Evolutionary conservation across 2,113 vertebrate species (phyloP).

Genomic region (Lichenostomus cassidix): DNA sequence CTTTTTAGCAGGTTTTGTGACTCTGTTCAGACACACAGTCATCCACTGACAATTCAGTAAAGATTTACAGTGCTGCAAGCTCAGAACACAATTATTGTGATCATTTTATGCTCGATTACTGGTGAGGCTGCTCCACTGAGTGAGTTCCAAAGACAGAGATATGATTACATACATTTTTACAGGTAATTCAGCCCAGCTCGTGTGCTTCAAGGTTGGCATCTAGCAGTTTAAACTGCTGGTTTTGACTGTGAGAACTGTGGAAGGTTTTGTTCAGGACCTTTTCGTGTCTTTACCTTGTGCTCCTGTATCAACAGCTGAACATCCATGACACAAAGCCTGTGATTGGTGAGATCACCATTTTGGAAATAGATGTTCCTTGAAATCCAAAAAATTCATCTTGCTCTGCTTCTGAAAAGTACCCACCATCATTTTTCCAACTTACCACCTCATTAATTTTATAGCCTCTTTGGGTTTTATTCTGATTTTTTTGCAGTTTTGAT

Average conservation of each 20-base stretch:
- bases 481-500: background rate
- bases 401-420: background rate
- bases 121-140: background rate
- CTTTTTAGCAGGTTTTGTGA: background rate
- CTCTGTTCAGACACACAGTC: background rate
- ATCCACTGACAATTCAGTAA: background rate
- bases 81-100: background rate
- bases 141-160: background rate
- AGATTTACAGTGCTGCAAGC: background rate
- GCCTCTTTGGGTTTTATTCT: rapidly evolving
- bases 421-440: background rate
- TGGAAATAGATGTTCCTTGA: background rate
- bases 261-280: background rate
- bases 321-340: background rate
- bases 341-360: background rate
- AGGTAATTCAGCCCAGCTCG: background rate
- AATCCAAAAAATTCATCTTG: rapidly evolving
- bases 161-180: background rate
- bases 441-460: background rate
- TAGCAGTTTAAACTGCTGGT: background rate
- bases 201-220: background rate
- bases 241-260: background rate
- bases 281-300: rapidly evolving
- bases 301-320: background rate
- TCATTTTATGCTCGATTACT: rapidly evolving